A percentile compares a stretch with the other conserved stretches of the same genome.
These are phyloP conservation scores for Myiopsitta monachus DNA, from an alignment of 2,113 vertebrate species.

Conservation along the genomic window DNA sequence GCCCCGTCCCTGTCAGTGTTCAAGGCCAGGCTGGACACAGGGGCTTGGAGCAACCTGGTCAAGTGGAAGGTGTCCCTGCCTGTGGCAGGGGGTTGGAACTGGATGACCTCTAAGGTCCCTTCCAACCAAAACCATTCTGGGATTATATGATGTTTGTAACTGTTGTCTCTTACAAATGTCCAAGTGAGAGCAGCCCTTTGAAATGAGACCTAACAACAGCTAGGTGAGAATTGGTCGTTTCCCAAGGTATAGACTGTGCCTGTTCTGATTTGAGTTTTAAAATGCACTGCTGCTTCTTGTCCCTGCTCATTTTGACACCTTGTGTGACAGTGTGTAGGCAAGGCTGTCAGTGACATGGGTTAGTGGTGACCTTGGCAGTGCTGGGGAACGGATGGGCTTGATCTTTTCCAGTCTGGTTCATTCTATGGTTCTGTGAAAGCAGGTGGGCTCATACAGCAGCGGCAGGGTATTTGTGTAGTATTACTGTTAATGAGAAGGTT, in stretches of 20 bases:
- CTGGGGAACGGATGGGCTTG: neutral
- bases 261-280: neutral
- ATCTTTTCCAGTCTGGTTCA: neutral
- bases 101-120: neutral
- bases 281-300: neutral
- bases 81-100: neutral
- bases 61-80: neutral
- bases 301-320: neutral
- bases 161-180: neutral
- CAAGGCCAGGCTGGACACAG: neutral
- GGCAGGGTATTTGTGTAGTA: fast-evolving
- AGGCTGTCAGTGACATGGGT: neutral
- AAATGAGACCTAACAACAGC: too few relatives aligned
- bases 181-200: neutral
- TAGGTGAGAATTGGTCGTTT: neutral
- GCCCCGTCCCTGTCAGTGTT: neutral
- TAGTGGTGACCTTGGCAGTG: neutral
- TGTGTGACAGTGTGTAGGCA: fast-evolving
- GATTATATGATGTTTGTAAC: neutral
- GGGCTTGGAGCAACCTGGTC: neutral
- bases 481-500: neutral
- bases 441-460: too few relatives aligned
- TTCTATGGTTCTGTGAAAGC: neutral
- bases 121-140: neutral
- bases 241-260: neutral